Percentiles rank a stretch among this genome's conserved stretches.
These are phyloP conservation scores for Rhinatrema bivittatum DNA, from an alignment of 2,797 vertebrate species.

Conservation along the genomic window DNA sequence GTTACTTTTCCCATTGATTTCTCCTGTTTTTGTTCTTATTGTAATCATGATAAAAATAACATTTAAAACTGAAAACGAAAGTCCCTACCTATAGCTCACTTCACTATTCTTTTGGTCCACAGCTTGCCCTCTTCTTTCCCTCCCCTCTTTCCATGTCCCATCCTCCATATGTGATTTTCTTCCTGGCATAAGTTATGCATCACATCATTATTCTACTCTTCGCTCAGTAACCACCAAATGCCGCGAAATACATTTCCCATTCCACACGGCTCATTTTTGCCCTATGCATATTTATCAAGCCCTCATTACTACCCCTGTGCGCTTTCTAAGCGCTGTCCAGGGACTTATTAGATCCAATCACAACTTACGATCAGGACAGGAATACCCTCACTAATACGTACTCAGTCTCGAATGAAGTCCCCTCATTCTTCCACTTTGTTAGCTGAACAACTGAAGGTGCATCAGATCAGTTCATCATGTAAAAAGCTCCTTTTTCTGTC, in stretches of 20 bases:
- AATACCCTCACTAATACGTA: neutral
- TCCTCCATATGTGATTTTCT: neutral
- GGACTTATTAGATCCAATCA: neutral
- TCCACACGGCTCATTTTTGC: too few species aligned
- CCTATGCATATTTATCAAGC: neutral
- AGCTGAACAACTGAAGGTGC: neutral
- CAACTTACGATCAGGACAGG: too few species aligned
- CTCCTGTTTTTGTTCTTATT: too few species aligned
- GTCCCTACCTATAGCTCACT: too few species aligned
- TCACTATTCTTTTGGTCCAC: too few species aligned
- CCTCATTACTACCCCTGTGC: neutral
- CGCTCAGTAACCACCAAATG: neutral
- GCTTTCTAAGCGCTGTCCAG: neutral
- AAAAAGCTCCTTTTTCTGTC: neutral
- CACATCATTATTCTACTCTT: neutral
- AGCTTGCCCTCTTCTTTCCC: neutral
- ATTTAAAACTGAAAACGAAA: too few species aligned
- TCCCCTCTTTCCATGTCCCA: neutral
- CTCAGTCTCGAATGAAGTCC: neutral
- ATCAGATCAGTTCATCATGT: neutral
- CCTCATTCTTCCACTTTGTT: neutral
- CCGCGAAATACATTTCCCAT: neutral
- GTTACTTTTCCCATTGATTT: too few species aligned
- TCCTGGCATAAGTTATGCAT: neutral
- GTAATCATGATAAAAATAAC: too few species aligned